Conservation (phyloP, 2,113 vertebrate species). For the Trogon surrucura region DNA sequence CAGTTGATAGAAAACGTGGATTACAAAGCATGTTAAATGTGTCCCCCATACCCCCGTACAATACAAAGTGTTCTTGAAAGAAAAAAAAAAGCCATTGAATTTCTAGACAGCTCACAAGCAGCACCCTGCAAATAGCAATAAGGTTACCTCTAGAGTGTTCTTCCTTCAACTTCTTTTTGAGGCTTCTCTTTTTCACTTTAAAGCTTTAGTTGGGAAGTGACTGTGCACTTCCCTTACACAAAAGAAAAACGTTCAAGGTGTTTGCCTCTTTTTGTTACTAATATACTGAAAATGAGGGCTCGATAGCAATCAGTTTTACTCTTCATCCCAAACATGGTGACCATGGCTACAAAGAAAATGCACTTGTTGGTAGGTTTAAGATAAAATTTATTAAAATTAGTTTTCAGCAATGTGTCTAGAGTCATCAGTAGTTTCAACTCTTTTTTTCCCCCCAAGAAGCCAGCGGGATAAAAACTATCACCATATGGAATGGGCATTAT, state of each 20-base stretch:
- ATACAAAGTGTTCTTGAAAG: neutral
- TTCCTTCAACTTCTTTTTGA: neutral
- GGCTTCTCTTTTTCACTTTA: neutral
- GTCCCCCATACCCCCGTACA: rapidly evolving
- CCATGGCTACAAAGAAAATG: neutral
- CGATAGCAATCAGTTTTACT: neutral
- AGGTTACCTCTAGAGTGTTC: neutral
- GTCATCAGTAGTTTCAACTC: neutral
- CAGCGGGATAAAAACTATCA: neutral
- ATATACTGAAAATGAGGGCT: neutral
- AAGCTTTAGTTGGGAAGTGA: neutral
- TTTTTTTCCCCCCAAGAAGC: neutral
- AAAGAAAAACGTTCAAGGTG: neutral
- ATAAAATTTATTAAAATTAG: neutral
- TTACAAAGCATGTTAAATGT: neutral
- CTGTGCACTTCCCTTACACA: neutral
- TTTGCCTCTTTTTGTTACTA: neutral
- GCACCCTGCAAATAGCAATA: neutral
- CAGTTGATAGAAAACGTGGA: neutral
- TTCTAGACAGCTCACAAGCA: neutral
- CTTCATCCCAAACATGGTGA: neutral
- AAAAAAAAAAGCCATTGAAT: neutral
- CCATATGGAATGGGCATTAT: neutral
- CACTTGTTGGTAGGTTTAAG: neutral
- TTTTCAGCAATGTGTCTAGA: neutral